These are phyloP conservation scores for Rambutsinella grinnellia DNA, from an alignment of 2,888 invertebrate genomes.

Conservation along the genomic window DNA sequence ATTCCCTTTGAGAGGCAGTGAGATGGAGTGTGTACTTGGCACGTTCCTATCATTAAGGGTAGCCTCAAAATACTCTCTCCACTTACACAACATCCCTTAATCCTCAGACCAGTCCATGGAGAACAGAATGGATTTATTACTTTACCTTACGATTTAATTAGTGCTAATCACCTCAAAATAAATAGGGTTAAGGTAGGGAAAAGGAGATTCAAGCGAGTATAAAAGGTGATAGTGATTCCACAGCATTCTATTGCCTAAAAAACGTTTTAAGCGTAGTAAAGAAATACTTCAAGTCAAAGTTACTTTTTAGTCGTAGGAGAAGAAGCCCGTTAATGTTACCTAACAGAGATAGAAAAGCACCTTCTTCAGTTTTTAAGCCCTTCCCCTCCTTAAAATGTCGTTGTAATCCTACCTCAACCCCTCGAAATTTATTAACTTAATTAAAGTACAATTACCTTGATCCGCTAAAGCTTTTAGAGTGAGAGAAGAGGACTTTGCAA, in stretches of 20 bases:
- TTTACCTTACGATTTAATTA: background rate
- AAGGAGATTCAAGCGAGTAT: no score
- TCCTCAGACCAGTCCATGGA: background rate
- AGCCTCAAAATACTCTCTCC: background rate
- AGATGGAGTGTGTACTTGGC: no score
- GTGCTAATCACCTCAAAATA: no score
- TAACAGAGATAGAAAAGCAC: background rate
- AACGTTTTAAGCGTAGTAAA: background rate
- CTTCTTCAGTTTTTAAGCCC: background rate
- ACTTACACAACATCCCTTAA: background rate
- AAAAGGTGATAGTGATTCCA: no score
- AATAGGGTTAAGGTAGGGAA: no score
- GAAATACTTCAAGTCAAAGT: background rate
- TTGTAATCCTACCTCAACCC: background rate
- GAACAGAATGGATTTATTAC: background rate
- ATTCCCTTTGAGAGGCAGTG: slow-evolving; percentile 44
- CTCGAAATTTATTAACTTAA: no score
- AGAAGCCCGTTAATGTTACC: background rate
- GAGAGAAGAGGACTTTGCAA: no score
- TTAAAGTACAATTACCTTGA: no score
- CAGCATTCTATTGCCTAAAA: no score
- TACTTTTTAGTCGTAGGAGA: background rate
- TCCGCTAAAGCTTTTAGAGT: no score
- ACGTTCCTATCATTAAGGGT: background rate
- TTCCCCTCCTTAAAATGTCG: background rate